These are phyloP conservation scores for Drosophila kurseongensis DNA, from an alignment of 1,140 invertebrate genomes.

Conservation along the genomic window DNA sequence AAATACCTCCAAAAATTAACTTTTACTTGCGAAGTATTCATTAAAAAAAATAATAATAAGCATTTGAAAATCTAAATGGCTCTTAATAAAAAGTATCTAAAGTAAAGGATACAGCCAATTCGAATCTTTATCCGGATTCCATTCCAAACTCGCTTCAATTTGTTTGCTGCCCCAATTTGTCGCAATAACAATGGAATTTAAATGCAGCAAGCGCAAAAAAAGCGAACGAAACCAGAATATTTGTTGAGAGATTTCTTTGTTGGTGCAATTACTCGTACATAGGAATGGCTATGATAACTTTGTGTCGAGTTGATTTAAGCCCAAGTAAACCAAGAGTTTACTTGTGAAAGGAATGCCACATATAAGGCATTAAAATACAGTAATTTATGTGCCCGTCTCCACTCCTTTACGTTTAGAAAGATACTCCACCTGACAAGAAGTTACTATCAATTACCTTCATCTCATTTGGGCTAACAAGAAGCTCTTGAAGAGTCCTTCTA, in stretches of 20 bases:
- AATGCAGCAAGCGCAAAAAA: conserved; percentile 36
- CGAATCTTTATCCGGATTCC: background rate
- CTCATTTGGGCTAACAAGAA: conserved; percentile 67
- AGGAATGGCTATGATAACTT: conserved; percentile 9
- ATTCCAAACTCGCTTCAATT: conserved; percentile 42
- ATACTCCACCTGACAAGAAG: conserved; percentile 28
- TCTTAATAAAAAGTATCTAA: no score
- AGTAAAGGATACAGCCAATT: background rate
- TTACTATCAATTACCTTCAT: conserved; percentile 75
- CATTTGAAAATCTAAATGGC: no score
- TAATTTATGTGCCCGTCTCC: conserved; percentile 21
- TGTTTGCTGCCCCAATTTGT: conserved; percentile 69
- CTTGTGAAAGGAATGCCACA: conserved; percentile 5
- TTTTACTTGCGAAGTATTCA: no score
- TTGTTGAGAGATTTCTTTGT: conserved; percentile 8
- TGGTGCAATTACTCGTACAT: conserved; percentile 11
- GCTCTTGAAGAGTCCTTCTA: conserved; percentile 46
- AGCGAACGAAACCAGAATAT: conserved; percentile 22
- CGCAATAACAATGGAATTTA: conserved; percentile 69
- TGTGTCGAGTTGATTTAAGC: background rate
- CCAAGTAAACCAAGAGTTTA: conserved; percentile 8
- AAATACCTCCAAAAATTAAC: no score
- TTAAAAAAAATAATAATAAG: no score
- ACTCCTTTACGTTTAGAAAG: background rate
- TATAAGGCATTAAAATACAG: conserved; percentile 17